Evolutionary conservation across 1,140 invertebrate species (phyloP).

Genomic region (Oreohelix idahoensis): DNA sequence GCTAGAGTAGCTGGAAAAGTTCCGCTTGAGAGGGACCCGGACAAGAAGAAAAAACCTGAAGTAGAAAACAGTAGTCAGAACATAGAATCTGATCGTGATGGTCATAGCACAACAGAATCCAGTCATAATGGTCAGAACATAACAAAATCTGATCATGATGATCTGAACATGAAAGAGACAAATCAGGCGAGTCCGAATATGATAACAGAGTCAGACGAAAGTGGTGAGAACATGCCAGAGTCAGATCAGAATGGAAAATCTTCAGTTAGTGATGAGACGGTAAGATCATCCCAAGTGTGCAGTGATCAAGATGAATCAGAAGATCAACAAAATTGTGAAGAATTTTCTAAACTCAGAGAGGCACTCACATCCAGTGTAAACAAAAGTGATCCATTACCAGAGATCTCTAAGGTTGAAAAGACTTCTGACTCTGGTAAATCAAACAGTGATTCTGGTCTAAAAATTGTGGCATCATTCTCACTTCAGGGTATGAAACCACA

Average conservation of each 20-base stretch:
- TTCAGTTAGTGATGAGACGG: neutral
- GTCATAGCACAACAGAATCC: no score
- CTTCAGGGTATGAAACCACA: slow-evolving; percentile 22
- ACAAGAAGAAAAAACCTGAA: slow-evolving; percentile 28
- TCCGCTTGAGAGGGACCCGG: slow-evolving; percentile 39
- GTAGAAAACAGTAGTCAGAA: neutral
- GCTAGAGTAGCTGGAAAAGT: slow-evolving; percentile 47
- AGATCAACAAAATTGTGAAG: neutral
- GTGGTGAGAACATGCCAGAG: neutral
- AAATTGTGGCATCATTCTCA: slow-evolving; percentile 50
- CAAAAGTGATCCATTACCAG: neutral
- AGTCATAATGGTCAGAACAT: no score
- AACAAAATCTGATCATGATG: no score
- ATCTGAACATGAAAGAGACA: no score
- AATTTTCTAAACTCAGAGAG: slow-evolving; percentile 17
- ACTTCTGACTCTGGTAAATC: neutral
- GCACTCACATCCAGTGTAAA: neutral
- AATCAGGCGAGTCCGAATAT: no score
- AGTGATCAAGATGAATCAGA: neutral
- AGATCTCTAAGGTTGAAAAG: neutral
- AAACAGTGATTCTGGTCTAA: slow-evolving; percentile 17
- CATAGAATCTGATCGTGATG: neutral
- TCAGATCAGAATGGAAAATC: neutral
- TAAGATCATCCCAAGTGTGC: neutral
- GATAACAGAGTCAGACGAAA: no score